phyloP scores from a whole-genome alignment of 2,888 invertebrate genomes.

The Thyatira batis region DNA sequence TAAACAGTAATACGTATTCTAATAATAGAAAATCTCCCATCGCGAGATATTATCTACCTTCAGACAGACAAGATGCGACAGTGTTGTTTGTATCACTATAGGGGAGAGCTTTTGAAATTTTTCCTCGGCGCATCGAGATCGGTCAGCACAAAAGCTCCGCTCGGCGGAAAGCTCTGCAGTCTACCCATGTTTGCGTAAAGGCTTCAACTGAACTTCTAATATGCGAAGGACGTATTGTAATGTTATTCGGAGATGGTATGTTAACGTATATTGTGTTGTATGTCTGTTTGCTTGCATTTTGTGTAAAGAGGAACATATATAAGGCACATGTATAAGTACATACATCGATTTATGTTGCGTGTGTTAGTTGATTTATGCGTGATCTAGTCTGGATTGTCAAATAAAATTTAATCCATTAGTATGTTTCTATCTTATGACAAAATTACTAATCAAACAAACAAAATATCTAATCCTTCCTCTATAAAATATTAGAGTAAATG shows the following conservation, averaged over 20 bases:
- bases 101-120: background rate
- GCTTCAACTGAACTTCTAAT: conserved; percentile 23
- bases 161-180: background rate
- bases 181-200: conserved; percentile 16
- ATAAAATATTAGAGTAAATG: too few relatives aligned
- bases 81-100: background rate
- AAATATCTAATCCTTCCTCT: too few relatives aligned
- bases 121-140: background rate
- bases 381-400: too few relatives aligned
- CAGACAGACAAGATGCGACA: background rate
- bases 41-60: background rate
- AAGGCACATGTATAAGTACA: too few relatives aligned
- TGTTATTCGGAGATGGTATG: background rate
- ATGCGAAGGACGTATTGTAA: conserved; percentile 25
- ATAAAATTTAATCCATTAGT: too few relatives aligned
- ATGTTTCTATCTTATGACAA: too few relatives aligned
- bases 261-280: background rate
- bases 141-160: background rate
- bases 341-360: too few relatives aligned
- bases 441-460: too few relatives aligned
- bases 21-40: background rate
- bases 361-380: too few relatives aligned
- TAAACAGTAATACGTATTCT: background rate
- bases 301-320: background rate
- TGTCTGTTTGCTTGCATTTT: background rate